phyloP scores from a whole-genome alignment of 2,113 vertebrate genomes.

The Calypte anna region DNA sequence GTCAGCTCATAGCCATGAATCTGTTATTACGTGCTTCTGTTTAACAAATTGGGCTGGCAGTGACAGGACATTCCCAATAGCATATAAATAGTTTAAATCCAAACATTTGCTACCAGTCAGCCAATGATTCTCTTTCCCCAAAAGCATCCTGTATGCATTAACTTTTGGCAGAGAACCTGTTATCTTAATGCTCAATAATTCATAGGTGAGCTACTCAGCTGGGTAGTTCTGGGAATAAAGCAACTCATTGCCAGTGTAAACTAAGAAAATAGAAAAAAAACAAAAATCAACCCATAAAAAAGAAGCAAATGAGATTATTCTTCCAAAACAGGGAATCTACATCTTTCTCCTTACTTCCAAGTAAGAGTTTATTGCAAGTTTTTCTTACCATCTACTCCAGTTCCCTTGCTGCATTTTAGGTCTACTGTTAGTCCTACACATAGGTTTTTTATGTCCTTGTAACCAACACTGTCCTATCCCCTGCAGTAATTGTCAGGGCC shows the following conservation, averaged over 20 bases:
- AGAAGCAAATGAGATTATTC: neutral
- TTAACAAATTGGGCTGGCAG: slow-evolving; percentile 17
- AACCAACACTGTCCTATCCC: neutral
- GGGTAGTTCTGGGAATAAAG: slow-evolving; percentile 50
- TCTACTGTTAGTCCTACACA: neutral
- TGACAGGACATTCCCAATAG: neutral
- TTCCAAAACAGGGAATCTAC: neutral
- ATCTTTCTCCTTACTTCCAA: neutral
- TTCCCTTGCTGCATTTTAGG: neutral
- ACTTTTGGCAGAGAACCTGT: slow-evolving; percentile 42
- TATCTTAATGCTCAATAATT: slow-evolving; percentile 56
- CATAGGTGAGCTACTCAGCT: slow-evolving; percentile 34
- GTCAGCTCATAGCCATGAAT: neutral
- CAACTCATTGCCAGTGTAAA: slow-evolving; percentile 5
- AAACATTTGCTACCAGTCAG: slow-evolving; percentile 9
- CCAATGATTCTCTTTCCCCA: slow-evolving; percentile 5
- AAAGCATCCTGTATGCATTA: slow-evolving; percentile 41
- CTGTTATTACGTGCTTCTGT: neutral
- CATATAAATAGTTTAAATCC: slow-evolving; percentile 49
- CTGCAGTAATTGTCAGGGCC: neutral
- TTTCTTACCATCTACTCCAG: neutral
- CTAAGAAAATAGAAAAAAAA: neutral
- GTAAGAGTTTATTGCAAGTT: neutral
- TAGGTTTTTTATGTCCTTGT: neutral
- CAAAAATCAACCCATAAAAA: neutral